Base-by-base conservation (phyloP, 1,140 invertebrate genomes). In the Oreohelix idahoensis region DNA sequence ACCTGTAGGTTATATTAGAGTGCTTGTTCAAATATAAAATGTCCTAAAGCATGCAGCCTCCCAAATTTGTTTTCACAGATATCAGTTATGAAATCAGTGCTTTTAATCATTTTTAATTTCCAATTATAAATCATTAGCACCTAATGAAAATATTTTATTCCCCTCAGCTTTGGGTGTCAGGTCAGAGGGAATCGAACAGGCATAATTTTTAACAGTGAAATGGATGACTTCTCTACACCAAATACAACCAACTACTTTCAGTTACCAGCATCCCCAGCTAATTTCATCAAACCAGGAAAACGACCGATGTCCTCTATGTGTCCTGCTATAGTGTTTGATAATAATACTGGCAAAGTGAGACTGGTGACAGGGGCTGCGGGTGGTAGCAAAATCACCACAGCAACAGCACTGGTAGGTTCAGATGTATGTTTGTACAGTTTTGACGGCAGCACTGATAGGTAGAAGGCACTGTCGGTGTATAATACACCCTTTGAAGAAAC, bases 141-240 rank as follows among this genome's bases (percentile, higher is more conserved):
- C 15, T 5, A 45, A 45, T 45, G 15, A 45, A 15, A 45, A 45
- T 45, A n/a, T 58, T n/a, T 58, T 10, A n/a, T 58, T 58, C 17
- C 49, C 87, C 42, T 83, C 78, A 94, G 93, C 81, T 94, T 93
- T 90, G 93, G 93, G 1, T 92, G 92, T 20, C 89, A 90, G 81
- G 89, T 93, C 15, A 86, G 90, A 15, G 94, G 94, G 1, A 87
- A 94, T 26, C 94, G 94, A 78, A 98, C 98, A 0, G 98, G 98
- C 39, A 97, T 99, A 53, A 93, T 99, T 1, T 94, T 98, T 87
- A 99, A 99, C 93, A 96, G 96, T 90, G 96, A 95, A 71, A 99
- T 99, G 97, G 97, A 99, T 91, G 98, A 99, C 91, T 99, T 99
- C 93, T 96, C 97, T 0, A 94, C 95, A 4, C 95, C 96, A 0